phyloP scores from a whole-genome alignment of 2,888 invertebrate genomes.

The Eupeodes luniger region DNA sequence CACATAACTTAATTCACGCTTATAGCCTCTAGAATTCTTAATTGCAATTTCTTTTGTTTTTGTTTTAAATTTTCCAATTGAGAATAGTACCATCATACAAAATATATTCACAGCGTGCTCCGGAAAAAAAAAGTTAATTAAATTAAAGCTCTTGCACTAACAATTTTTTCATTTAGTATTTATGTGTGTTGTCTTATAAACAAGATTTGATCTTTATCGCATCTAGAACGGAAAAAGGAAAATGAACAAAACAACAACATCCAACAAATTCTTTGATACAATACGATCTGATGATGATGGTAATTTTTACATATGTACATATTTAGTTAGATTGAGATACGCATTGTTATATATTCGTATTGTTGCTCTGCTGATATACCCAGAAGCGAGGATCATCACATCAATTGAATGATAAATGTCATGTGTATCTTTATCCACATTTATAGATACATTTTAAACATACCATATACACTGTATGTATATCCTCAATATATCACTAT shows the following conservation, averaged over 20 bases:
- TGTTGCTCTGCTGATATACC: conserved; percentile 42
- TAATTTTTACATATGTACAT: too few relatives aligned
- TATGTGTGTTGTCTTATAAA: conserved; percentile 37
- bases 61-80: conserved; percentile 66
- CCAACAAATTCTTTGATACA: conserved; percentile 35
- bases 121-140: conserved; percentile 53
- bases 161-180: not conserved
- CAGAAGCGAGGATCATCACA: conserved; percentile 50
- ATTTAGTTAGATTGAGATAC: conserved; percentile 35
- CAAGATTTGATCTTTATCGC: conserved; percentile 41
- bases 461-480: not conserved
- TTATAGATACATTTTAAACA: not conserved
- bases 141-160: conserved; percentile 56
- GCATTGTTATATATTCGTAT: conserved; percentile 38
- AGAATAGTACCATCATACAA: conserved; percentile 14
- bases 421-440: conserved; percentile 15
- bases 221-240: conserved; percentile 49
- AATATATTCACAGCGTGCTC: not conserved
- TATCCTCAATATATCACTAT: conserved; percentile 51
- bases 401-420: conserved; percentile 65
- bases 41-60: conserved; percentile 43
- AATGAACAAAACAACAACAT: conserved; percentile 27
- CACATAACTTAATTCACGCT: too few relatives aligned
- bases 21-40: conserved; percentile 32
- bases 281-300: conserved; percentile 8